Conservation (phyloP, 2,113 vertebrate species). For the Cynocephalus volans region DNA sequence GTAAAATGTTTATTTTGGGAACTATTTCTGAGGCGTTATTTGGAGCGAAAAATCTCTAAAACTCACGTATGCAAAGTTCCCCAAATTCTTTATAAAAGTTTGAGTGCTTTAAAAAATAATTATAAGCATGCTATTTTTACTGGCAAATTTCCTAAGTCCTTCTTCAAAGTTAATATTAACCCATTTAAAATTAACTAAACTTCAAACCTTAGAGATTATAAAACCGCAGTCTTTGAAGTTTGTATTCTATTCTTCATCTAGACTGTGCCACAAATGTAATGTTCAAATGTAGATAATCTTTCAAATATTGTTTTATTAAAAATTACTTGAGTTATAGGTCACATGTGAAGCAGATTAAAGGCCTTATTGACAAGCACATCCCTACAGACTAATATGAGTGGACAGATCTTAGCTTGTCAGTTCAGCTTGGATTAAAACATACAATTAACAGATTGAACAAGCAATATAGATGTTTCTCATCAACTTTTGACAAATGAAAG, state of each 20-base stretch:
- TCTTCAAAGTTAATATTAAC: conserved; percentile 47
- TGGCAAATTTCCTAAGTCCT: background rate
- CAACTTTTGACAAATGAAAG: conserved; percentile 85
- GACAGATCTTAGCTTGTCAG: conserved; percentile 79
- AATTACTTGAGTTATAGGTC: conserved; percentile 52
- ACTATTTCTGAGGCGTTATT: background rate
- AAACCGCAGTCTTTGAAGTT: conserved; percentile 1
- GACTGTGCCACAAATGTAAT: background rate
- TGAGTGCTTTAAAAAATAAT: conserved; percentile 43
- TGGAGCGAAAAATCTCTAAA: background rate
- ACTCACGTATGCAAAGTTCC: background rate
- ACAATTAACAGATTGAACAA: conserved; percentile 86
- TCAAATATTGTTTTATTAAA: conserved; percentile 69
- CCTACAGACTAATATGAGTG: conserved; percentile 71
- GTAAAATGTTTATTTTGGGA: background rate
- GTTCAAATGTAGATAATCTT: conserved; percentile 52
- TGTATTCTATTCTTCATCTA: background rate
- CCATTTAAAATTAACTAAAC: conserved; percentile 51
- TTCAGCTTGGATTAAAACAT: conserved; percentile 81
- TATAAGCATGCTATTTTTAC: conserved; percentile 9
- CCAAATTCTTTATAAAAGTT: conserved; percentile 1
- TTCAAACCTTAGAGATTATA: background rate
- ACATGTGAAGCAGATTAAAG: conserved; percentile 15
- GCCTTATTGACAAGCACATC: conserved; percentile 84
- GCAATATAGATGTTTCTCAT: conserved; percentile 84